Conservation (phyloP, 2,113 vertebrate genomes). For the Murina feae region DNA sequence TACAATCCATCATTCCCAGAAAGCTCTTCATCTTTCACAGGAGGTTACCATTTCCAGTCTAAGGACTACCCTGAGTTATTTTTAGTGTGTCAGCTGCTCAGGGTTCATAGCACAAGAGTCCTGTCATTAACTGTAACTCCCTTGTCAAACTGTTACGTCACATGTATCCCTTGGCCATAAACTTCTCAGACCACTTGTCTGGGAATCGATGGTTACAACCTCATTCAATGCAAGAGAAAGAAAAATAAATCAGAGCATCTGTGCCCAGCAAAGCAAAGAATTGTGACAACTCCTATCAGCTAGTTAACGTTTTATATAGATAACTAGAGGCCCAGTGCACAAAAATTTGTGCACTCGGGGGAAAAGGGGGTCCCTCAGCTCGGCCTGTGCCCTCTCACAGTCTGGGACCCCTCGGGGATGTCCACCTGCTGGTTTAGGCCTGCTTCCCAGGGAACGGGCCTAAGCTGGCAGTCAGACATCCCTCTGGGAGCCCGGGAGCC, state of each 20-base stretch:
- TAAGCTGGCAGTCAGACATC: too few relatives aligned
- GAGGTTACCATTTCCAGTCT: neutral
- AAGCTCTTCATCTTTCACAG: neutral
- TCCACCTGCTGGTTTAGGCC: too few relatives aligned
- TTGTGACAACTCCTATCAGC: neutral
- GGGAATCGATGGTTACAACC: neutral
- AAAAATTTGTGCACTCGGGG: too few relatives aligned
- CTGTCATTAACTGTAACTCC: neutral
- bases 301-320: neutral
- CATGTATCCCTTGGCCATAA: neutral
- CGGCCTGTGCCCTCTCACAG: too few relatives aligned
- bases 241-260: conserved; percentile 3
- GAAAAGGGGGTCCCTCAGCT: too few relatives aligned
- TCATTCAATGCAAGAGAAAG: neutral
- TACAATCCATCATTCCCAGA: neutral
- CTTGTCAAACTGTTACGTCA: neutral
- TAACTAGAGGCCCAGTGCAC: neutral
- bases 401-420: too few relatives aligned
- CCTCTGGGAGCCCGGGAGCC: too few relatives aligned
- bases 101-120: neutral
- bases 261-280: neutral
- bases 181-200: neutral
- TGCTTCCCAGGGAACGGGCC: too few relatives aligned
- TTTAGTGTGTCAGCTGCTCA: neutral
- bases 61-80: neutral